Percentiles rank a stretch among this genome's conserved stretches.
Conservation (phyloP, 2,888 invertebrate species). For the Bembecia ichneumoniformis region DNA sequence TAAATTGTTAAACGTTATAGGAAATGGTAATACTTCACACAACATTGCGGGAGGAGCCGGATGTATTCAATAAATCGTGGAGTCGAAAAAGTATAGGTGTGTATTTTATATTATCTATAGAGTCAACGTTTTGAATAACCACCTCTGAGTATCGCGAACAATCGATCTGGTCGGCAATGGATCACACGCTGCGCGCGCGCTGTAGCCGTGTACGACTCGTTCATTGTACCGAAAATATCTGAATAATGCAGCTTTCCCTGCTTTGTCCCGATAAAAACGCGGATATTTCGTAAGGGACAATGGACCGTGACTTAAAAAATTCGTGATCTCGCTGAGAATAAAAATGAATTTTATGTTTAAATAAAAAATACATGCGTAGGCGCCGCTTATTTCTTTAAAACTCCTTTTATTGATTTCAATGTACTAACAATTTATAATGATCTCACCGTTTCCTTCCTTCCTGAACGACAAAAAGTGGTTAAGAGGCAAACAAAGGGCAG, state of each 20-base stretch:
- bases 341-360: slow-evolving; percentile 8
- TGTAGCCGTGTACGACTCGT: slow-evolving; percentile 48
- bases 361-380: too few relatives aligned
- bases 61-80: slow-evolving; percentile 47
- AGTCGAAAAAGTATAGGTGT: slow-evolving; percentile 49
- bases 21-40: too few relatives aligned
- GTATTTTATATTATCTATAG: slow-evolving; percentile 47
- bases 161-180: slow-evolving; percentile 47
- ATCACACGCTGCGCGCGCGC: slow-evolving; percentile 67
- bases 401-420: too few relatives aligned
- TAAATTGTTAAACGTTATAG: too few relatives aligned
- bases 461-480: slow-evolving; percentile 43
- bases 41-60: slow-evolving; percentile 35
- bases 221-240: slow-evolving; percentile 24
- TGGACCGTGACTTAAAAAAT: slow-evolving; percentile 36
- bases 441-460: slow-evolving; percentile 50
- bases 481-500: slow-evolving; percentile 61
- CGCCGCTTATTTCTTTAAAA: too few relatives aligned
- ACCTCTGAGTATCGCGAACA: slow-evolving; percentile 55
- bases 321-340: slow-evolving; percentile 24
- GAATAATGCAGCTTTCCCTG: slow-evolving; percentile 61
- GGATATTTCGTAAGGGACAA: slow-evolving; percentile 56
- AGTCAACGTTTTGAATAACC: slow-evolving; percentile 56
- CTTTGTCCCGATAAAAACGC: slow-evolving; percentile 56
- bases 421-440: neutral